Percentiles rank a stretch among this genome's conserved stretches.
These are phyloP conservation scores for Pygoscelis adeliae DNA, from an alignment of 2,113 vertebrate genomes.

Conservation along the genomic window DNA sequence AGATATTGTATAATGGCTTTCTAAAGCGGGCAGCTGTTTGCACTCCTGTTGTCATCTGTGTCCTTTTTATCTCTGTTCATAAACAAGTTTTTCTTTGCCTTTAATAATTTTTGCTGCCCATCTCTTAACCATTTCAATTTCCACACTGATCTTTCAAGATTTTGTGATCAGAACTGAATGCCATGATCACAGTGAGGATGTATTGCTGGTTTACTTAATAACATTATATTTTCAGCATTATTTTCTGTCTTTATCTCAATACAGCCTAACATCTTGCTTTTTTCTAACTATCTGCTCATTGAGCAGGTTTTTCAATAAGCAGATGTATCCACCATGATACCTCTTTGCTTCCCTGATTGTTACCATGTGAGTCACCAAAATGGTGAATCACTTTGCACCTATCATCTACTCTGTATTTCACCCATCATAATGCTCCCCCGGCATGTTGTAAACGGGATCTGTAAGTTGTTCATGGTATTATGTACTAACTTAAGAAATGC, in stretches of 20 bases:
- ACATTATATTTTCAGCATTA: background rate
- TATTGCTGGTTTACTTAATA: background rate
- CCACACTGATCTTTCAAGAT: background rate
- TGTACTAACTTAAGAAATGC: background rate
- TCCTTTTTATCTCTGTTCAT: background rate
- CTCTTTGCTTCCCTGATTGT: background rate
- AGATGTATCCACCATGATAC: background rate
- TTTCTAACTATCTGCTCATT: background rate
- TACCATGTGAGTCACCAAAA: background rate
- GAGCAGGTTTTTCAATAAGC: background rate
- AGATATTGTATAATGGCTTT: background rate
- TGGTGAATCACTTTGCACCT: background rate
- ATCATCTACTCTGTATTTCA: background rate
- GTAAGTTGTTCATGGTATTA: background rate
- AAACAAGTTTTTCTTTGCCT: background rate
- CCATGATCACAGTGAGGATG: background rate
- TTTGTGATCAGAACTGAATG: background rate
- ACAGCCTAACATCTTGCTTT: background rate
- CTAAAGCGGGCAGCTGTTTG: background rate
- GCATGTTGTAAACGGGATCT: background rate
- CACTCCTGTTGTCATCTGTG: background rate
- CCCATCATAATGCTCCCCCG: background rate
- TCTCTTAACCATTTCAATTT: background rate
- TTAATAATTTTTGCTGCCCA: background rate
- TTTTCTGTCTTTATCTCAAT: background rate